Evolutionary conservation across 2,888 invertebrate species (phyloP), one percentile per base, ranked within the genome.

Genomic region (Heliconius sara): DNA sequence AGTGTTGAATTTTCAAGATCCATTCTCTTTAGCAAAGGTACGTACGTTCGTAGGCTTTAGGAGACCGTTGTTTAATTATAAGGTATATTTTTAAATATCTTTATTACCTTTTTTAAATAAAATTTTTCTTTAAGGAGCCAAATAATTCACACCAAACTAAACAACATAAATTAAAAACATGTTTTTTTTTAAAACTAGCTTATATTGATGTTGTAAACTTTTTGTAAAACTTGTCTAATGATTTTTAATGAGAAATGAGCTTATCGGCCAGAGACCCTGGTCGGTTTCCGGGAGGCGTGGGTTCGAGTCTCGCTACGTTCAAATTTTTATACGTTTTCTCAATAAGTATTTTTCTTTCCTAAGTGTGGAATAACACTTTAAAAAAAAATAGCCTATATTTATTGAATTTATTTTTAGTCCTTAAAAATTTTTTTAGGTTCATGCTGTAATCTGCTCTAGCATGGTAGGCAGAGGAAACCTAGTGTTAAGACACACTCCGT

Each of bases 1-100:
- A 80, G 83, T 85, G 84, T 84, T 84, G 84, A 27, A 84, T 82
- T 84, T 84, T 84, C 79, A 80, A 81, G 79, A 80, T 81, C 39
- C 39, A 39, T 74, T 57, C 34, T 72, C 72, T 34, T n/a, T 1
- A 27, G 27, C 6, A 27, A 9, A 27, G 25, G 27, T 10, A 25
- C 25, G 43, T 43, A 43, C 19, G 52, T 27, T 47, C 22, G 27
- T 30, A 72, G 30, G 52, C 72, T 72, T 72, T 57, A 7, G 34
- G 0, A 10, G 47, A 72, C 12, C 13, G 16, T 73, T 12, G 12
- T 52, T 57, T 52, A 39, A 68, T 68, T 68, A 68, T 34, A n/a
- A 12, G 22, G 9, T 10, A 67, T 30, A 22, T 22, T 67, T 9
- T 68, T 12, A 10, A 22, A 67, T 39, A n/a, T n/a, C 60, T n/a